Conservation (phyloP, 2,888 invertebrate species). For the Liopterus haemorrhoidalis region DNA sequence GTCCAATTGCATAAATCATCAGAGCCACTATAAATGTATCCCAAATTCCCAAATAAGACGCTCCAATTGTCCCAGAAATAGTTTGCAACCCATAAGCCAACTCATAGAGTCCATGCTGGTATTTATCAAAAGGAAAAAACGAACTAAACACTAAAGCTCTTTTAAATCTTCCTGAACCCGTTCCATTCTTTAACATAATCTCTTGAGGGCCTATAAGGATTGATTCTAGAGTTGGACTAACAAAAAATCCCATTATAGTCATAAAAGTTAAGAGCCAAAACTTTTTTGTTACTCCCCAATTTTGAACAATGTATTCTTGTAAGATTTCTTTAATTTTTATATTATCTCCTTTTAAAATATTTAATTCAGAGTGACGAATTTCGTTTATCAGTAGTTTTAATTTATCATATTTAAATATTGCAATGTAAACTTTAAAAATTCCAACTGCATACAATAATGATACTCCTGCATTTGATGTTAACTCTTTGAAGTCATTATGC, state of each 20-base stretch:
- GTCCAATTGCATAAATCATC: slow-evolving; percentile 21
- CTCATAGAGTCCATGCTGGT: slow-evolving; percentile 2
- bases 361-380: slow-evolving; percentile 13
- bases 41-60: slow-evolving; percentile 27
- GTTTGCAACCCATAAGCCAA: slow-evolving; percentile 17
- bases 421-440: slow-evolving; percentile 14
- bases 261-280: slow-evolving; percentile 14
- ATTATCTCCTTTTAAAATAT: slow-evolving; percentile 7
- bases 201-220: slow-evolving; percentile 9
- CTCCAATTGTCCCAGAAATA: slow-evolving; percentile 25
- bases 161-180: slow-evolving; percentile 12
- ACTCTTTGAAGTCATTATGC: slow-evolving; percentile 17
- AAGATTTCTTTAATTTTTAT: slow-evolving; percentile 6
- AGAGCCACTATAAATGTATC: slow-evolving; percentile 23
- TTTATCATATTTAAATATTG: slow-evolving; percentile 13
- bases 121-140: slow-evolving; percentile 19
- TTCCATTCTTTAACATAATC: slow-evolving; percentile 18
- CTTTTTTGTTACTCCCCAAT: slow-evolving; percentile 10
- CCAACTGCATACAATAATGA: slow-evolving; percentile 17
- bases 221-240: slow-evolving; percentile 11
- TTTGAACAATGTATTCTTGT: slow-evolving; percentile 12
- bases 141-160: slow-evolving; percentile 20
- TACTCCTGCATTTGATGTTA: slow-evolving; percentile 19
- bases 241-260: slow-evolving; percentile 16
- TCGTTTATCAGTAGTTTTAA: slow-evolving; percentile 9